Base-by-base conservation (phyloP, 2,888 invertebrate genomes). In the Catotricha subobsoleta region DNA sequence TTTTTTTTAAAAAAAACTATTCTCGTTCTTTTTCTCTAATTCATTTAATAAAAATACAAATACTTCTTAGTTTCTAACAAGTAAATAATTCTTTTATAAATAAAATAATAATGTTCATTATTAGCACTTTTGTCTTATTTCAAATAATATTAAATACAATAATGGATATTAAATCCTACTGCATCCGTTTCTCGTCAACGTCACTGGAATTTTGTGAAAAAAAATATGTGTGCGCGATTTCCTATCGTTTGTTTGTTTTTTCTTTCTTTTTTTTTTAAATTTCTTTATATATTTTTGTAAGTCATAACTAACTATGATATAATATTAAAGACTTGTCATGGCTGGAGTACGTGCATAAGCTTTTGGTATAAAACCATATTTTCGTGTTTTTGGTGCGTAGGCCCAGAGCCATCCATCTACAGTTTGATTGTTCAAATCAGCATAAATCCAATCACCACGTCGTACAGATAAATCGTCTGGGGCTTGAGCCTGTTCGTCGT, bases 371-470 rank as follows among this genome's bases (percentile, higher is more conserved):
- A 92, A 92, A 27, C 94, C 94, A 55, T 91, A 91, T 59, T 88
- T 83, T 21, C 87, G 69, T 3, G 84, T 81, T 62, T 87, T 87
- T 8, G 90, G 91, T 9, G 90, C 88, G 66, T 92, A 92, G 0
- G 88, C 83, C 91, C 87, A 92, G 47, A 90, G 66, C 88, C 84
- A 91, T 28, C 92, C 92, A 60, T 88, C 91, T 28, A 86, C 88
- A 0, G 88, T 91, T 65, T 91, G 91, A 67, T 88, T 87, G 51
- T 79, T 80, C 39, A 90, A 70, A 66, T 92, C 91, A 0, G 91
- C 91, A 63, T 91, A 92, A 49, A 94, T 87, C 87, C 90, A 90
- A 57, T 94, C 91, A 8, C 92, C 91, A 42, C 90, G 70, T 49
- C 83, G 72, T 45, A 92, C 88, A 5, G 86, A 82, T 43, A 94